Evolutionary conservation across 92 coral and sea anemone species (phyloP), one percentile per base, ranked within the genome.

Genomic region (Blastomussa wellsi): DNA sequence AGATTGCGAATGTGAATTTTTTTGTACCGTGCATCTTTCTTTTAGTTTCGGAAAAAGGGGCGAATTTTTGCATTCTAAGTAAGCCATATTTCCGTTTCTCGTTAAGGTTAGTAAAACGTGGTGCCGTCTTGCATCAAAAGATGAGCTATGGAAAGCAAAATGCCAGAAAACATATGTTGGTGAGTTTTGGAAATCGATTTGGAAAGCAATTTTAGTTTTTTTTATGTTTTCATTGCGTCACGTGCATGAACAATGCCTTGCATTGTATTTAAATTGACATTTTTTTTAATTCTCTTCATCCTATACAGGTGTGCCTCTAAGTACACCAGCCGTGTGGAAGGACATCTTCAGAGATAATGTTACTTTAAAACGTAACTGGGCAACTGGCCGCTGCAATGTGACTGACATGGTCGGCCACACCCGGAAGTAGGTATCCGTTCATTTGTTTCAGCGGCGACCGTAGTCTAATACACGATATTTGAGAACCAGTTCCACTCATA

Each of bases 71-170:
- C 49, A 8, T 44, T 69, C 44, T 32, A 31, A 14, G 47, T 49
- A 33, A 33, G n/a, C 24, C 41, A 72, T 3, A 31, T 28, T 26
- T 20, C 71, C 11, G 10, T 71, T 76, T 47, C 13, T 37, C n/a
- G n/a, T n/a, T n/a, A n/a, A 97, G 99, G 99, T 97, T 29, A 88
- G 94, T 76, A 92, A 90, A 88, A 85, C 84, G 51, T 97, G 99
- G 99, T 93, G 91, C 36, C 88, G 89, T 20, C 89, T 97, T 75
- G 93, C 98, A 35, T 93, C 95, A 64, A 92, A 93, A 68, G 96
- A 97, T 88, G 95, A 93, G 33, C 86, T 97, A 12, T 97, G 99
- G 99, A 90, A 91, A 83, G 92, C 95, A 3, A 97, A 97, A 83
- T 97, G 98, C 44, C 84, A 87, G 37, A 93, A 89, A 76, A 87